phyloP scores from a whole-genome alignment of 1,140 invertebrate genomes.

The Latrodectus geometricus region DNA sequence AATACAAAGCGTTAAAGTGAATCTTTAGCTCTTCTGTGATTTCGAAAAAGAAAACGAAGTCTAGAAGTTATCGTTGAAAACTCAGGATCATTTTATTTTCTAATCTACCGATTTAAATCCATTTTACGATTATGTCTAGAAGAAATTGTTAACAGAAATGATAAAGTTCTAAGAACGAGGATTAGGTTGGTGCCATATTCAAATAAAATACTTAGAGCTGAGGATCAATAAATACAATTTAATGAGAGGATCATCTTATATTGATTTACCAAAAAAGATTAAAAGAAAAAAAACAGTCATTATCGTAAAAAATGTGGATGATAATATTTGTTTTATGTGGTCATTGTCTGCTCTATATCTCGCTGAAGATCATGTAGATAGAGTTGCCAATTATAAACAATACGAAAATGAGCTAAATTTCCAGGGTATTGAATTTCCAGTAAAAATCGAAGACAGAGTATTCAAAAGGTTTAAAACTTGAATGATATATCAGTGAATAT shows the following conservation, averaged over 20 bases:
- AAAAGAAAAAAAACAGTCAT: conserved; percentile 31
- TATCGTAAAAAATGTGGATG: too few relatives aligned
- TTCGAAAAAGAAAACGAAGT: conserved; percentile 7
- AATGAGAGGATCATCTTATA: conserved; percentile 15
- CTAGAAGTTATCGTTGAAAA: conserved; percentile 14
- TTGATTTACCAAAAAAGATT: conserved; percentile 27
- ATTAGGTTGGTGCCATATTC: not conserved
- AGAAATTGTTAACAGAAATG: conserved; percentile 10
- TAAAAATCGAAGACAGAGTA: not conserved
- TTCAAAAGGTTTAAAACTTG: conserved; percentile 31
- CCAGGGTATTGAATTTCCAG: not conserved
- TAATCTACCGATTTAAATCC: conserved; percentile 10
- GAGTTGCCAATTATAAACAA: too few relatives aligned
- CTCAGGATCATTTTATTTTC: conserved; percentile 4
- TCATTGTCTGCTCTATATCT: conserved; percentile 25
- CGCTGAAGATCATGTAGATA: not conserved
- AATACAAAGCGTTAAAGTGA: not conserved
- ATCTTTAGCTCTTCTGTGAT: conserved; percentile 5
- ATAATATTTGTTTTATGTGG: conserved; percentile 56
- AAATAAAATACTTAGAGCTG: conserved; percentile 9
- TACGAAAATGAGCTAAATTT: conserved; percentile 28
- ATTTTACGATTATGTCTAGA: not conserved
- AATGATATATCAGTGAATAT: conserved; percentile 48
- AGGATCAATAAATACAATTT: conserved; percentile 46
- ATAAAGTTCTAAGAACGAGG: conserved; percentile 29